A percentile compares a stretch with the other conserved stretches of the same genome.
phyloP scores from a whole-genome alignment of 37 sponge, comb jelly and placozoan genomes.

The Axinella damicornis region DNA sequence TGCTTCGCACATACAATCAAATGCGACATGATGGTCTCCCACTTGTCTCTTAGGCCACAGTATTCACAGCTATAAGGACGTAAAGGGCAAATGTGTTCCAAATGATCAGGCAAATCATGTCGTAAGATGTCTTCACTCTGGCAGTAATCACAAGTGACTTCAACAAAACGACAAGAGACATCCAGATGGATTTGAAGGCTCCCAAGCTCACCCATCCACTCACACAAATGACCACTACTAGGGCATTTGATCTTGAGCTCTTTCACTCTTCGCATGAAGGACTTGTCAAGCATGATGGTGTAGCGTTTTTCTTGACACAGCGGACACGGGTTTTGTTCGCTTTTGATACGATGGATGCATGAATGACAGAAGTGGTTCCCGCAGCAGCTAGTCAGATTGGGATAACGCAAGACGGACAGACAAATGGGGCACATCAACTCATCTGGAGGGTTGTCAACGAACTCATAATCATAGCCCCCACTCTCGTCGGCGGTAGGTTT shows the following conservation, averaged over 20 bases:
- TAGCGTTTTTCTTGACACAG: conserved; percentile 5
- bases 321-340: conserved; percentile 4
- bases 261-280: neutral
- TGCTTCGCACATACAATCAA: conserved; percentile 9
- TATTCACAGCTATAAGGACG: conserved; percentile 7
- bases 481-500: too few relatives aligned
- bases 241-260: conserved; percentile 43
- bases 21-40: conserved; percentile 10
- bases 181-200: neutral
- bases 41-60: neutral
- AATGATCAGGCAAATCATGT: neutral
- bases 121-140: neutral
- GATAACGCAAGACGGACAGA: conserved; percentile 20
- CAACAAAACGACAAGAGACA: neutral
- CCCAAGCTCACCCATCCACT: conserved; percentile 29
- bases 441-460: neutral
- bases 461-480: conserved; percentile 22
- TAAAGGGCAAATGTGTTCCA: neutral
- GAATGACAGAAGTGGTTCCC: conserved; percentile 18
- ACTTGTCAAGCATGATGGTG: neutral
- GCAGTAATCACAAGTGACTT: neutral
- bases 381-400: conserved; percentile 44
- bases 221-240: conserved; percentile 3
- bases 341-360: neutral
- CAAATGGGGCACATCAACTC: conserved; percentile 21